Conservation (phyloP, 2,113 vertebrate genomes). For the Mustelus asterias region DNA sequence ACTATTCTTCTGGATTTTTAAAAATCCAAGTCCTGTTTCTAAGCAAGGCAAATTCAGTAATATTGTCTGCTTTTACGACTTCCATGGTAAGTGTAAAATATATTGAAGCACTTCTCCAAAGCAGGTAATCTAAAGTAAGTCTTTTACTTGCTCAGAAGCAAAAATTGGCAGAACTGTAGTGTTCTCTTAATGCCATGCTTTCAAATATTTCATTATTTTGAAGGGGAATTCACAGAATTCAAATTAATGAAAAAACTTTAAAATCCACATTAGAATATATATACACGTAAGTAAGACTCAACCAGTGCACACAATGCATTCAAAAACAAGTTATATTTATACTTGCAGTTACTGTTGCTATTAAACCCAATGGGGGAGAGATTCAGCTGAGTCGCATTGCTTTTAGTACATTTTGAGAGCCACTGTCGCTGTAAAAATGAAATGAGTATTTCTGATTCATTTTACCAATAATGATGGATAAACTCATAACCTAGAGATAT, state of each 20-base stretch:
- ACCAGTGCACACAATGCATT: not conserved
- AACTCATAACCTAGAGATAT: no score
- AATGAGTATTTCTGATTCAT: no score
- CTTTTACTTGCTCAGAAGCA: not conserved
- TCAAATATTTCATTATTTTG: not conserved
- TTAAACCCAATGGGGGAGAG: no score
- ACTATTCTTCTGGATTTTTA: not conserved
- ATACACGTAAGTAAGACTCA: not conserved
- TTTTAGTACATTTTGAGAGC: no score
- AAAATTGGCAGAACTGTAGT: not conserved
- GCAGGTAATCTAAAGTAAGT: not conserved
- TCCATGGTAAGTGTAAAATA: not conserved
- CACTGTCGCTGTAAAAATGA: no score
- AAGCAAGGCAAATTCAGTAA: not conserved
- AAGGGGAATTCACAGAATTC: not conserved
- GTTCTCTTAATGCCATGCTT: not conserved
- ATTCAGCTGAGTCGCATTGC: no score
- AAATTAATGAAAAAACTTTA: not conserved
- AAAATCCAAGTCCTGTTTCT: not conserved
- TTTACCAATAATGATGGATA: no score
- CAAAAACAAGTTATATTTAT: not conserved
- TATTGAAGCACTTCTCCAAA: not conserved
- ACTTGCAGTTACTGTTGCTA: no score
- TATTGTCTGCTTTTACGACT: not conserved
- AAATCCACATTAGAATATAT: not conserved